Evolutionary conservation across 2,888 invertebrate genomes (phyloP).

Genomic region (Cetonia aurata): DNA sequence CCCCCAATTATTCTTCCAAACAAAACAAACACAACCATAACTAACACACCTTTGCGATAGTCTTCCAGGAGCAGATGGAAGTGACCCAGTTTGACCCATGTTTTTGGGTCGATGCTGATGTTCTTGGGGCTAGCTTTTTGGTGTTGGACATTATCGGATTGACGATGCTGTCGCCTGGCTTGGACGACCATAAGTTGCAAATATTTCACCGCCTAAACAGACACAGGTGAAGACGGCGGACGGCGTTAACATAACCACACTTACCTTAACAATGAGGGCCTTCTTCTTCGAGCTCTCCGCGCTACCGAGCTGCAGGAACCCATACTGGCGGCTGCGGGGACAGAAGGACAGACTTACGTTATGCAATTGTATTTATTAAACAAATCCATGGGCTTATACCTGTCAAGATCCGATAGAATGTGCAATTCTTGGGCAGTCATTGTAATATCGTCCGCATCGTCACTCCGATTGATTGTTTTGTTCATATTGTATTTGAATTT

Average conservation of each 20-base stretch:
- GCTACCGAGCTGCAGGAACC: slow-evolving; percentile 85
- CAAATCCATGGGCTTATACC: slow-evolving; percentile 67
- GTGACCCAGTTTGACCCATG: slow-evolving; percentile 96
- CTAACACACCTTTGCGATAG: slow-evolving; percentile 87
- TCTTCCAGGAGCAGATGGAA: slow-evolving; percentile 94
- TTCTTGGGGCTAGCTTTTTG: slow-evolving; percentile 67
- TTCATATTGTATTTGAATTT: slow-evolving; percentile 57
- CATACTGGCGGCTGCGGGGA: slow-evolving; percentile 86
- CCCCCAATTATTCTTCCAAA: slow-evolving; percentile 54
- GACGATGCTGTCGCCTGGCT: slow-evolving; percentile 75
- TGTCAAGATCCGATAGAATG: slow-evolving; percentile 88
- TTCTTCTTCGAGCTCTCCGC: slow-evolving; percentile 86
- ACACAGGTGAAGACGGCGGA: not conserved
- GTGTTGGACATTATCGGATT: slow-evolving; percentile 48
- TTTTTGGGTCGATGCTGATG: slow-evolving; percentile 87
- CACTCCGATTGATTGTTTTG: slow-evolving; percentile 57
- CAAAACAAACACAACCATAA: not conserved
- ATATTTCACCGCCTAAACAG: slow-evolving; percentile 81
- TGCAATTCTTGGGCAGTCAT: slow-evolving; percentile 85
- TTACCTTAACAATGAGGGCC: slow-evolving; percentile 82
- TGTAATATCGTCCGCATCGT: slow-evolving; percentile 63
- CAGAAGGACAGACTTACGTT: slow-evolving; percentile 51
- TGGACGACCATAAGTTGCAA: slow-evolving; percentile 88
- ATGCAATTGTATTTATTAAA: slow-evolving; percentile 10
- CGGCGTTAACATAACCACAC: slow-evolving; percentile 36